Conservation (phyloP, 2,113 vertebrate species). For the Pollachius pollachius region DNA sequence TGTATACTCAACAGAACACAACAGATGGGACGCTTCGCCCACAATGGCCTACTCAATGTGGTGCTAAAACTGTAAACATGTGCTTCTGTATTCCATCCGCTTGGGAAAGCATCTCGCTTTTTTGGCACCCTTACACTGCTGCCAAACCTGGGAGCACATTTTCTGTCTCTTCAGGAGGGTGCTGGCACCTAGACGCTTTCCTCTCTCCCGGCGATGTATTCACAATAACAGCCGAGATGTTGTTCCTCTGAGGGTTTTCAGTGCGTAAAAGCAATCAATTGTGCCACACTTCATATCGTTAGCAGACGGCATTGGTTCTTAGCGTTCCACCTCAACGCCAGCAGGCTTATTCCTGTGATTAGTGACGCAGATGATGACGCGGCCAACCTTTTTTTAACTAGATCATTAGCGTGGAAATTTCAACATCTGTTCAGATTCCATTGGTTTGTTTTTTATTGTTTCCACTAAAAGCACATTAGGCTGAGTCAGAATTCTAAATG, state of each 20-base stretch:
- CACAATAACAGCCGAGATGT: slow-evolving; percentile 12
- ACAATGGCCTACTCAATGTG: no score
- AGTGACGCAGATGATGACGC: background rate
- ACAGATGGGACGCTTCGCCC: no score
- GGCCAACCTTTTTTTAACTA: slow-evolving; percentile 22
- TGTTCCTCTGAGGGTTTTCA: slow-evolving; percentile 26
- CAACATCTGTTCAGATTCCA: slow-evolving; percentile 13
- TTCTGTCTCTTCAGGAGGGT: slow-evolving; percentile 22
- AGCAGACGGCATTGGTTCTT: slow-evolving; percentile 30
- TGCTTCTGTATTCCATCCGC: no score
- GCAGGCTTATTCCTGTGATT: slow-evolving; percentile 26
- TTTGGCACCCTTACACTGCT: background rate
- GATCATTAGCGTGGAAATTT: slow-evolving; percentile 21
- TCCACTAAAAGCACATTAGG: no score
- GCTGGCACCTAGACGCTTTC: slow-evolving; percentile 40
- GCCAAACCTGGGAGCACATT: slow-evolving; percentile 13
- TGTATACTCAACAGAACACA: no score
- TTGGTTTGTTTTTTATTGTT: no score
- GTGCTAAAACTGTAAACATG: no score
- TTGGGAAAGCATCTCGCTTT: no score
- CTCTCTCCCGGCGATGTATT: slow-evolving; percentile 18
- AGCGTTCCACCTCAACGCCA: slow-evolving; percentile 22
- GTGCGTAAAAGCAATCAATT: slow-evolving; percentile 29
- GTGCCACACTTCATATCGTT: slow-evolving; percentile 31
- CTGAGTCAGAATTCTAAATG: no score